A percentile compares a stretch with the other conserved stretches of the same genome.
Evolutionary conservation across 2,888 invertebrate genomes (phyloP).

Genomic region (Zygothrica quintamaculata): DNA sequence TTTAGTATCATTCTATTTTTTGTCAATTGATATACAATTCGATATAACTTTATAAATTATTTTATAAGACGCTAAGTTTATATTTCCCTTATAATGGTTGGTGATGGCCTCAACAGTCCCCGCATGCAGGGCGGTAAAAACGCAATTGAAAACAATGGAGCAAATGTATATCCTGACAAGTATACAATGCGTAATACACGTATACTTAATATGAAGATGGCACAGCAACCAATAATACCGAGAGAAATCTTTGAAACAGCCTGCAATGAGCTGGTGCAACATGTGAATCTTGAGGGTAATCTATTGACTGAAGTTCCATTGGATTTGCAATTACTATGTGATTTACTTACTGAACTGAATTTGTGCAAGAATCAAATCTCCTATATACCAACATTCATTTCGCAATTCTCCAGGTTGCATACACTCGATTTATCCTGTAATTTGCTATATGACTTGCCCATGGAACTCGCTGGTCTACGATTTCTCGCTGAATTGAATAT

Average conservation of each 20-base stretch:
- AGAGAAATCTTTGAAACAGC: conserved; percentile 48
- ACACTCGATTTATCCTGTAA: conserved; percentile 89
- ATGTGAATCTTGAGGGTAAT: conserved; percentile 53
- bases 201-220: conserved; percentile 8
- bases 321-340: conserved; percentile 84
- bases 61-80: not conserved
- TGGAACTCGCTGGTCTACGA: conserved; percentile 88
- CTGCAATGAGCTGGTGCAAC: conserved; percentile 48
- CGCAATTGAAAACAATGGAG: not conserved
- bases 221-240: conserved; percentile 40
- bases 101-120: conserved; percentile 65
- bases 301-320: conserved; percentile 41
- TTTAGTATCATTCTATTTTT: conserved; percentile 9
- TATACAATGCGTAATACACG: conserved; percentile 61
- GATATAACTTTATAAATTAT: not conserved
- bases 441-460: conserved; percentile 87
- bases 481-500: conserved; percentile 89
- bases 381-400: conserved; percentile 87
- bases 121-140: conserved; percentile 50
- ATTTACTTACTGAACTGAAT: conserved; percentile 87
- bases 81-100: conserved; percentile 39
- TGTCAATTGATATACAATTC: not conserved
- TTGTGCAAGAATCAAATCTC: conserved; percentile 88
- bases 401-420: conserved; percentile 86
- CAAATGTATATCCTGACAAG: conserved; percentile 50